Evolutionary conservation across 2,113 vertebrate genomes (phyloP).

Genomic region (Phyllostomus hastatus): DNA sequence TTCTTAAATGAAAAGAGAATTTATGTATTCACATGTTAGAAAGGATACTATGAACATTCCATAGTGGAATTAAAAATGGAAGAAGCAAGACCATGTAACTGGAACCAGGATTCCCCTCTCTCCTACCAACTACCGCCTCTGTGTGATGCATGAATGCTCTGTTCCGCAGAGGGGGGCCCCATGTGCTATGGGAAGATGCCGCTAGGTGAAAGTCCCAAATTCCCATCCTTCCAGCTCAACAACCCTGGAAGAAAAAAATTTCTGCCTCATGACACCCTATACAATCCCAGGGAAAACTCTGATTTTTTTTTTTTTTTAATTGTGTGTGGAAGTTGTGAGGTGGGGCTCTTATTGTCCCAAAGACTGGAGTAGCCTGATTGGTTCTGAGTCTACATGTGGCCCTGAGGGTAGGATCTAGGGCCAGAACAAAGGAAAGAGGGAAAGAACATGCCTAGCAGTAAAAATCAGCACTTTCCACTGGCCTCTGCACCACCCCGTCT

Average conservation of each 20-base stretch:
- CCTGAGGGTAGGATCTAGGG: background rate
- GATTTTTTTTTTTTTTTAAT: background rate
- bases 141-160: fast-evolving
- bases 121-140: background rate
- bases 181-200: background rate
- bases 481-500: background rate
- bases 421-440: background rate
- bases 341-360: background rate
- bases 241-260: background rate
- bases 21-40: background rate
- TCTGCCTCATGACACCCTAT: background rate
- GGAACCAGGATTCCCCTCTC: background rate
- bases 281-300: background rate
- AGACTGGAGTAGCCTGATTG: background rate
- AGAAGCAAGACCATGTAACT: background rate
- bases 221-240: background rate
- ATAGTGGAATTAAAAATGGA: background rate
- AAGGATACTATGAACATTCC: background rate
- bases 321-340: background rate
- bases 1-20: background rate
- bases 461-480: background rate
- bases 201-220: background rate
- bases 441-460: background rate
- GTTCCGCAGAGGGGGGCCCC: background rate
- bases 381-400: background rate